These are phyloP conservation scores for Penaeus indicus DNA, from an alignment of 1,140 invertebrate species.

Conservation along the genomic window DNA sequence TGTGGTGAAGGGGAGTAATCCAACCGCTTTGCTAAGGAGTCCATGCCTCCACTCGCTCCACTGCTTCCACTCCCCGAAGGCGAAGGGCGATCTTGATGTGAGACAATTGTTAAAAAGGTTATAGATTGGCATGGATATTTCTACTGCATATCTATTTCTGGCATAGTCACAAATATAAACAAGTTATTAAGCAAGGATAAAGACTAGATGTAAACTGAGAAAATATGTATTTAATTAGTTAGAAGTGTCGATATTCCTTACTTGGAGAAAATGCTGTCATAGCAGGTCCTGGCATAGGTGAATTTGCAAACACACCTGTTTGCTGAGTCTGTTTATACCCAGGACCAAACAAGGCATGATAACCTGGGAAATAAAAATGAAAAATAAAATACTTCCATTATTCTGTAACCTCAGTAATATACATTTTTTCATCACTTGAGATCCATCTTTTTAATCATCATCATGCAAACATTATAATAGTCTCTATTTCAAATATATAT, in stretches of 20 bases:
- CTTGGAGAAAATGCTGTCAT: constrained; percentile 42
- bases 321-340: constrained; percentile 50
- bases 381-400: no score
- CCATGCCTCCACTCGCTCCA: background rate
- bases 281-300: constrained; percentile 38
- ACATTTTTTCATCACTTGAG: no score
- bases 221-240: background rate
- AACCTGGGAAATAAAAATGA: constrained; percentile 12
- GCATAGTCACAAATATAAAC: no score
- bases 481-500: no score
- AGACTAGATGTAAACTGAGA: background rate
- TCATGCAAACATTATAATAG: no score
- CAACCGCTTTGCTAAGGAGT: background rate
- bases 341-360: constrained; percentile 47
- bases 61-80: constrained; percentile 11
- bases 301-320: constrained; percentile 46
- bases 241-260: background rate
- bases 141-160: no score
- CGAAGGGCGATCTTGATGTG: background rate
- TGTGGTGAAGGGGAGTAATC: constrained; percentile 17
- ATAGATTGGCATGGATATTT: no score
- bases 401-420: no score
- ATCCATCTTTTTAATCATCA: no score
- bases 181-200: background rate
- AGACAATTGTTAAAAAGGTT: no score